Evolutionary conservation across 1,140 invertebrate genomes (phyloP).

Genomic region (Drosophila kikkawai): DNA sequence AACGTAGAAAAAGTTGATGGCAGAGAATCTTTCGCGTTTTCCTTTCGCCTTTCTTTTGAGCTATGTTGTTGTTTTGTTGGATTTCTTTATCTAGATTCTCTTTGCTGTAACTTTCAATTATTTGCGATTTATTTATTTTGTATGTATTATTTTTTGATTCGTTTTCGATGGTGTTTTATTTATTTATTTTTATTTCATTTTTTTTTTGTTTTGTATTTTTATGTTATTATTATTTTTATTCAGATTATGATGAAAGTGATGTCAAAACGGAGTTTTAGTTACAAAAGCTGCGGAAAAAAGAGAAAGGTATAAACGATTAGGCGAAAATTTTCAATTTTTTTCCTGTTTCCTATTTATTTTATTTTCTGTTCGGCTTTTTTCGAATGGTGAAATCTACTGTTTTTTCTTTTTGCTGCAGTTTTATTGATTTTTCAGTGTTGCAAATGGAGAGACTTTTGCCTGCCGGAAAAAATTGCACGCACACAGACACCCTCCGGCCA

Average conservation of each 20-base stretch:
- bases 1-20: constrained; percentile 75
- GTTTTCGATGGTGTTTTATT: constrained; percentile 84
- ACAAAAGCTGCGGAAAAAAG: constrained; percentile 89
- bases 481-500: constrained; percentile 25
- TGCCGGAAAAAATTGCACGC: constrained; percentile 67
- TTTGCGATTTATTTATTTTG: constrained; percentile 64
- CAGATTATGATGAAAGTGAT: constrained; percentile 85
- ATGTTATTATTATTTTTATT: constrained; percentile 81
- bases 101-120: constrained; percentile 66
- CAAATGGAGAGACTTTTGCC: constrained; percentile 65
- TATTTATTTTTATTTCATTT: constrained; percentile 60
- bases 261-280: constrained; percentile 89
- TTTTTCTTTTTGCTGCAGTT: constrained; percentile 59
- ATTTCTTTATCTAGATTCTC: constrained; percentile 44
- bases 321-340: neutral
- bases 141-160: constrained; percentile 78
- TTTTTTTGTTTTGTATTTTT: constrained; percentile 62
- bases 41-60: constrained; percentile 73
- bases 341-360: neutral
- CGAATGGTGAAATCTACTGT: constrained; percentile 71
- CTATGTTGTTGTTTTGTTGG: constrained; percentile 65
- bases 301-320: constrained; percentile 43
- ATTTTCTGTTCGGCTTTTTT: constrained; percentile 18
- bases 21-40: constrained; percentile 54
- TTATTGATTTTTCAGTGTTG: constrained; percentile 83